Base-by-base conservation (phyloP, 2,113 vertebrate genomes). In the Nettapus auritus region DNA sequence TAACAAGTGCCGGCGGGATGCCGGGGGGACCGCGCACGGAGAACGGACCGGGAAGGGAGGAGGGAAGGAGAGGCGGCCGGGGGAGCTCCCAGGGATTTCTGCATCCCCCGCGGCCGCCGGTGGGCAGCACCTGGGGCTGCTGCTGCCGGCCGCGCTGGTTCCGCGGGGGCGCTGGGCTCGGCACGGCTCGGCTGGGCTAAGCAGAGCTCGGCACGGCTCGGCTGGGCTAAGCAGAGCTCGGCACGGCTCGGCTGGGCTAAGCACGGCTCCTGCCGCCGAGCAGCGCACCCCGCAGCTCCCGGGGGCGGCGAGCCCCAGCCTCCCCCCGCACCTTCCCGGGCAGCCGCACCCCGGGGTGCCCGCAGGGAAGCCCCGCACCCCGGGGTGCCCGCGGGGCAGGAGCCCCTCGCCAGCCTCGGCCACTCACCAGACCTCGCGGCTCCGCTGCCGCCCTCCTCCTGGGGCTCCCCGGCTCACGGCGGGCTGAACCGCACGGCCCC, bases 401-500 rank as follows among this genome's bases (percentile, higher is more conserved):
- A 56, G 10, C 48, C 70, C 34, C 44, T 31, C 57, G 28, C 81
- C 91, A 62, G 62, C 26, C 73, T 28, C 62, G 19, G 57, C 55
- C 64, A 93, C 95, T 96, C 90, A 95, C 95, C 95, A 40, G 69
- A 6, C 64, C 90, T 34, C 23, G 60, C 13, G 23, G 91, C 79
- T 42, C 38, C 80, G 70, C 18, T 66, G 76, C 70, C 63, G 62
- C 64, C 76, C 64, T 67, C 29, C 74, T 76, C 42, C 40, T 13
- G 62, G 57, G 64, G 50, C 36, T 75, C 60, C 66, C 71, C 82
- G 68, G 74, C 63, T 97, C 94, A 97, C 93, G n/a, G 89, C 70
- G 82, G 71, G 83, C 77, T 36, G 68, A 94, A 94, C 97, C 97
- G 48, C 97, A 46, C 50, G 74, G 94, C 62, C 60, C 87, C 50